These are phyloP conservation scores for Cyrtorhinus lividipennis DNA, from an alignment of 1,140 invertebrate species.

Conservation along the genomic window DNA sequence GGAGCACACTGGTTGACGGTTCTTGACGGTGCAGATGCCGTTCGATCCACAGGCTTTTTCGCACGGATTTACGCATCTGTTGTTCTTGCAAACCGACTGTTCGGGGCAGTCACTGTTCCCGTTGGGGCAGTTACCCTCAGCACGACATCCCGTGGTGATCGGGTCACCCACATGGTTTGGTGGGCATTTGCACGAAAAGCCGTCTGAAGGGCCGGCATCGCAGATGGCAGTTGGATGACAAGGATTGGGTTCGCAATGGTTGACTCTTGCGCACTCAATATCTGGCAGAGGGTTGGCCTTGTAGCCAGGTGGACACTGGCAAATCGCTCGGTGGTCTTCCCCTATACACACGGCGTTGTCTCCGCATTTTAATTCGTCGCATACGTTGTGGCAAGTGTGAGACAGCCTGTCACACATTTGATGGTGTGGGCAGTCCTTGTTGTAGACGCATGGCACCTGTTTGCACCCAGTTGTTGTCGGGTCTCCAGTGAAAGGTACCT, in stretches of 20 bases:
- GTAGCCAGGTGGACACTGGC: constrained; percentile 70
- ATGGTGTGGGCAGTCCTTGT: constrained; percentile 58
- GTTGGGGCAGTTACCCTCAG: constrained; percentile 51
- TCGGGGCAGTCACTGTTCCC: constrained; percentile 59
- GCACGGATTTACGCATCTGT: constrained; percentile 61
- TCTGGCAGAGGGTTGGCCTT: constrained; percentile 64
- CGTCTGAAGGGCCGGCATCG: constrained; percentile 39
- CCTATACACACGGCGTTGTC: constrained; percentile 69
- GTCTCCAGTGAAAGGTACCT: constrained; percentile 63
- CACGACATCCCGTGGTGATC: constrained; percentile 51
- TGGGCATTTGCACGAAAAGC: constrained; percentile 60
- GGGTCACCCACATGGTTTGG: constrained; percentile 59
- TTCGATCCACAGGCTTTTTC: constrained; percentile 60
- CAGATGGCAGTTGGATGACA: constrained; percentile 70
- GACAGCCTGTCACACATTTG: constrained; percentile 68
- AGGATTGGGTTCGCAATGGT: constrained; percentile 57
- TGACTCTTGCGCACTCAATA: constrained; percentile 51
- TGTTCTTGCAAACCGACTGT: constrained; percentile 53
- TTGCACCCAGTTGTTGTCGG: constrained; percentile 66
- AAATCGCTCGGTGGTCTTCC: constrained; percentile 63
- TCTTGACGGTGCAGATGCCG: constrained; percentile 55
- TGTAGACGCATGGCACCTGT: constrained; percentile 68
- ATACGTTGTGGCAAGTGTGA: constrained; percentile 67
- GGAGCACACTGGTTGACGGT: constrained; percentile 55
- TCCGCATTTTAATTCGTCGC: constrained; percentile 66